phyloP scores from a whole-genome alignment of 2,888 invertebrate genomes.

The Parapristionchus giblindavisi region DNA sequence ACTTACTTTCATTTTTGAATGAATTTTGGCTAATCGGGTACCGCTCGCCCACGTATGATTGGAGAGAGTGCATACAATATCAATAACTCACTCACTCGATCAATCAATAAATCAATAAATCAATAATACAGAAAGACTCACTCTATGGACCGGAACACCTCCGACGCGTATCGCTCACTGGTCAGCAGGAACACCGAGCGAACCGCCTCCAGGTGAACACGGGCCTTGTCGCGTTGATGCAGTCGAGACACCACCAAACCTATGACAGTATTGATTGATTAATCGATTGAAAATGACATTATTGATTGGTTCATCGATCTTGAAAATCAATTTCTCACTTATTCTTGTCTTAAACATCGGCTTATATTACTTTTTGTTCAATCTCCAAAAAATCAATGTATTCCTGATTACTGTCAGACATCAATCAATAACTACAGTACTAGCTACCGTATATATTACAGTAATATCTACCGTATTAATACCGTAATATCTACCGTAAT shows the following conservation, averaged over 20 bases:
- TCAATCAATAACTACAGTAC: not conserved
- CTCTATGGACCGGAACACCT: slow-evolving; percentile 37
- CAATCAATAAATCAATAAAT: too few relatives aligned
- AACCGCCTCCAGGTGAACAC: slow-evolving; percentile 26
- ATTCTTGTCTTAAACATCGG: too few relatives aligned
- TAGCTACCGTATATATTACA: not conserved
- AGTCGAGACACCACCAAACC: slow-evolving; percentile 18
- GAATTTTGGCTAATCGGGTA: too few relatives aligned
- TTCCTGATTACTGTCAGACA: too few relatives aligned
- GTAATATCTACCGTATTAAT: not conserved
- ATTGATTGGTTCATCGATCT: not conserved
- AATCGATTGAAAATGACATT: not conserved
- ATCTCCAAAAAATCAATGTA: too few relatives aligned
- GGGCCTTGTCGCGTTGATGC: not conserved
- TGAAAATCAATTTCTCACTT: too few relatives aligned
- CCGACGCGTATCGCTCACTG: slow-evolving; percentile 30
- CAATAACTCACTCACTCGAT: too few relatives aligned
- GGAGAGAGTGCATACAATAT: too few relatives aligned
- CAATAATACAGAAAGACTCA: slow-evolving; percentile 23
- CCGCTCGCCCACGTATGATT: too few relatives aligned
- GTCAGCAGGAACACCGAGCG: slow-evolving; percentile 30
- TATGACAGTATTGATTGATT: not conserved
- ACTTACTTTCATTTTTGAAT: too few relatives aligned
- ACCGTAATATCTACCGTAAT: not conserved
- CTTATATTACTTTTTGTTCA: too few relatives aligned